Percentiles rank a stretch among this genome's conserved stretches.
Conservation (phyloP, 2,113 vertebrate genomes). For the Dascyllus trimaculatus region DNA sequence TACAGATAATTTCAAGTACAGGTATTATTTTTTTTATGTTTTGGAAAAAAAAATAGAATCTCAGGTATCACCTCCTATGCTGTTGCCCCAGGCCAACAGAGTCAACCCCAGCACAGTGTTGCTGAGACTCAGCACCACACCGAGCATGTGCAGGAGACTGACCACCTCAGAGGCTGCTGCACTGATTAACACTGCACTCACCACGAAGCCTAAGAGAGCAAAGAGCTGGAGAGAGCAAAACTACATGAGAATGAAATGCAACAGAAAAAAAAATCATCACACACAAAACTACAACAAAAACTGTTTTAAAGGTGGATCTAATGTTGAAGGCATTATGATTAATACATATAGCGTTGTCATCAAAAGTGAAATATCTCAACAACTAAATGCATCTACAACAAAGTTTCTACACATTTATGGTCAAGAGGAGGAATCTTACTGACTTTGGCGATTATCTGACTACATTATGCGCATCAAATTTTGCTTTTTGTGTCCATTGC, state of each 20-base stretch:
- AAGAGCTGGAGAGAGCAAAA: conserved; percentile 84
- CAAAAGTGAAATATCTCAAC: background rate
- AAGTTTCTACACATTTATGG: background rate
- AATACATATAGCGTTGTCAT: background rate
- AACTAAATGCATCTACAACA: background rate
- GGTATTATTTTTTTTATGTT: background rate
- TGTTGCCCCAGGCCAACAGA: conserved; percentile 98
- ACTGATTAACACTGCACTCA: conserved; percentile 94
- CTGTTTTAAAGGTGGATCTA: background rate
- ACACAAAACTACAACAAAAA: background rate
- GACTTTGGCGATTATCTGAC: too few relatives aligned
- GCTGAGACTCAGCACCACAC: conserved; percentile 92
- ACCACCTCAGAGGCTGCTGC: conserved; percentile 92
- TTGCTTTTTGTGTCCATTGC: too few relatives aligned
- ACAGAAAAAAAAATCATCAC: background rate
- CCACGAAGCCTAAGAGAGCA: conserved; percentile 93
- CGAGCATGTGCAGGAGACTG: conserved; percentile 91
- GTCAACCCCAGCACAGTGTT: conserved; percentile 97
- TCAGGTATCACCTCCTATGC: conserved; percentile 82
- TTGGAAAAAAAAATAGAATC: background rate
- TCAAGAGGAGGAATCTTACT: too few relatives aligned
- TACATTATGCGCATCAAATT: too few relatives aligned
- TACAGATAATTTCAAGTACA: background rate
- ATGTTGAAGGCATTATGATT: background rate
- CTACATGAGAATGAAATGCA: background rate